These are phyloP conservation scores for Limonius californicus DNA, from an alignment of 1,140 invertebrate species.

Conservation along the genomic window DNA sequence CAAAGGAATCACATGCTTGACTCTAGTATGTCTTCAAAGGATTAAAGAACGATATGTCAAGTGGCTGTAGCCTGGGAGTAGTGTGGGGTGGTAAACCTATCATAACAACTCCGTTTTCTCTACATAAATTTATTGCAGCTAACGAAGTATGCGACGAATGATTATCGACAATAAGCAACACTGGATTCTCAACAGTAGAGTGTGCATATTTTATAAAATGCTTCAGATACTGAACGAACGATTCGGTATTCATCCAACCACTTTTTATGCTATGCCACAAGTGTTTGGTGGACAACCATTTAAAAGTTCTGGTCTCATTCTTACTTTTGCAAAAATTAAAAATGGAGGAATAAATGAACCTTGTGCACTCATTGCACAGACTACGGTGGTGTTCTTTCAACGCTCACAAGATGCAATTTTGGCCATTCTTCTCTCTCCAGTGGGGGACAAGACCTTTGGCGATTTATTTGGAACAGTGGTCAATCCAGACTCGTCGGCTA, in stretches of 20 bases:
- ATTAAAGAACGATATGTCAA: constrained; percentile 32
- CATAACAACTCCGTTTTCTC: constrained; percentile 36
- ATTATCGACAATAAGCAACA: constrained; percentile 45
- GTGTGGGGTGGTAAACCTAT: constrained; percentile 34
- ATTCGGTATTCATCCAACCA: constrained; percentile 31
- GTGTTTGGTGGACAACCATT: neutral
- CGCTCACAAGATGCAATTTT: neutral
- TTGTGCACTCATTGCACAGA: neutral
- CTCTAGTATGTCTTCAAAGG: neutral
- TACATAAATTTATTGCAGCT: constrained; percentile 34
- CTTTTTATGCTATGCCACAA: neutral
- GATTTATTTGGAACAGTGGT: neutral
- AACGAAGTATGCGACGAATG: constrained; percentile 42
- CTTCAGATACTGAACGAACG: constrained; percentile 29
- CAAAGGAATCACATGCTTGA: neutral
- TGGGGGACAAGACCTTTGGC: neutral
- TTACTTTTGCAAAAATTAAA: neutral
- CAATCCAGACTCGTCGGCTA: neutral
- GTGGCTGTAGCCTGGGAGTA: constrained; percentile 36
- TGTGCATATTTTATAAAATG: constrained; percentile 29
- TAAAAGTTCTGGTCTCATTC: neutral
- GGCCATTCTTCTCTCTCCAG: neutral
- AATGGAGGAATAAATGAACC: neutral
- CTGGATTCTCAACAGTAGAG: constrained; percentile 24
- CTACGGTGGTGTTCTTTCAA: neutral